Percentiles rank a stretch among this genome's conserved stretches.
phyloP scores from a whole-genome alignment of 53 echinoderm and acorn worm species.

The Crossaster papposus region DNA sequence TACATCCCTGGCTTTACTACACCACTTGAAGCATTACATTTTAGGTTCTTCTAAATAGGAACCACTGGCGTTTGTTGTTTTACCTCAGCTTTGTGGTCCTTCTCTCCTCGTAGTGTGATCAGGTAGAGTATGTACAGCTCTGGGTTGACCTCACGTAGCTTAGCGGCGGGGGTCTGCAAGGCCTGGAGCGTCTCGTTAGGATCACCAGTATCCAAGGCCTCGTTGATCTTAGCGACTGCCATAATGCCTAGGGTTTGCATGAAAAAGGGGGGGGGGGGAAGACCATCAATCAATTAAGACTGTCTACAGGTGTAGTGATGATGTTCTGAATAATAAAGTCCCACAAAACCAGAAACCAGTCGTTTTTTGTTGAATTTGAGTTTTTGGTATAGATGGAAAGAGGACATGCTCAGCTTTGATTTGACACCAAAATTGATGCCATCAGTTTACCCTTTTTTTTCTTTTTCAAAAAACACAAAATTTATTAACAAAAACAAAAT shows the following conservation, averaged over 20 bases:
- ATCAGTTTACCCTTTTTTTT: too few species aligned
- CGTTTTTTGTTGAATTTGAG: too few species aligned
- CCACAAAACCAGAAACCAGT: too few species aligned
- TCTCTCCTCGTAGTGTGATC: slow-evolving; percentile 75
- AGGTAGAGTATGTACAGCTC: slow-evolving; percentile 81
- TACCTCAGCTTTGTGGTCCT: slow-evolving; percentile 85
- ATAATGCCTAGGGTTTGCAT: slow-evolving; percentile 69
- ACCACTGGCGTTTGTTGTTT: not conserved
- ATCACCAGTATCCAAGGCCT: slow-evolving; percentile 79
- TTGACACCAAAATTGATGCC: too few species aligned
- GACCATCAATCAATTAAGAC: not conserved
- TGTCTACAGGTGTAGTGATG: not conserved
- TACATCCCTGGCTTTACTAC: too few species aligned
- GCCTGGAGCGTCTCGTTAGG: slow-evolving; percentile 74
- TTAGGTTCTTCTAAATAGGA: not conserved
- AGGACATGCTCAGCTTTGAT: too few species aligned
- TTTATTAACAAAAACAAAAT: too few species aligned
- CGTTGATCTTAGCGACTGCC: slow-evolving; percentile 95
- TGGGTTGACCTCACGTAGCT: slow-evolving; percentile 80
- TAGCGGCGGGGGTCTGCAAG: slow-evolving; percentile 85
- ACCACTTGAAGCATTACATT: too few species aligned
- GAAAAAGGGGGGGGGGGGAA: not conserved
- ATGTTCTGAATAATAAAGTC: too few species aligned
- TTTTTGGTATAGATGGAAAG: too few species aligned
- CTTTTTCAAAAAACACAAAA: too few species aligned